Evolutionary conservation across 2,113 vertebrate genomes (phyloP).

Genomic region (Vidua chalybeata): DNA sequence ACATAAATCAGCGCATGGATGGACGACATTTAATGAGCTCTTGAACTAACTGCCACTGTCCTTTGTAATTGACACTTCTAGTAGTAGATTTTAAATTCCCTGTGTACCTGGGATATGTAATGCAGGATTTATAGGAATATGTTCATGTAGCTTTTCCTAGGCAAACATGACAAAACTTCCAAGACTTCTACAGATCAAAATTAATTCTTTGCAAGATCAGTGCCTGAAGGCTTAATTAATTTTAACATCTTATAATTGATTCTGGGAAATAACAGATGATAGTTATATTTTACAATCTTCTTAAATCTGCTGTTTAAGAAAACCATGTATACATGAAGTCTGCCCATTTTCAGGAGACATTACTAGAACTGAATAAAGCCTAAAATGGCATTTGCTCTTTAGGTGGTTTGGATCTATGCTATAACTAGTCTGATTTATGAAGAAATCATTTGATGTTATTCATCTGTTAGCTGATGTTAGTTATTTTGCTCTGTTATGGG

Average conservation of each 20-base stretch:
- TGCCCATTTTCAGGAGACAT: background rate
- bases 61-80: background rate
- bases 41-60: background rate
- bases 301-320: background rate
- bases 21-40: background rate
- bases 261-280: constrained; percentile 61
- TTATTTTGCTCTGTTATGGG: background rate
- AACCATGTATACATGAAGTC: background rate
- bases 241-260: constrained; percentile 64
- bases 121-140: constrained; percentile 3
- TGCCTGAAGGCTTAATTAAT: constrained; percentile 68
- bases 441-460: background rate
- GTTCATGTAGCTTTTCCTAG: background rate
- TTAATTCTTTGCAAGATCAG: constrained; percentile 58
- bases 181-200: constrained; percentile 18
- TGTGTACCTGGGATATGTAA: background rate
- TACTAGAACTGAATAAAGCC: background rate
- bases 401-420: background rate
- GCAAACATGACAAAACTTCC: constrained; percentile 23
- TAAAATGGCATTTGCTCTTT: background rate
- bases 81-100: background rate
- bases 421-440: background rate
- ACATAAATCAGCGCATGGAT: background rate
- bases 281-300: constrained; percentile 4
- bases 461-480: background rate